Evolutionary conservation across 2,797 vertebrate species (phyloP), one percentile per base, ranked within the genome.

Genomic region (Meda fulgida): DNA sequence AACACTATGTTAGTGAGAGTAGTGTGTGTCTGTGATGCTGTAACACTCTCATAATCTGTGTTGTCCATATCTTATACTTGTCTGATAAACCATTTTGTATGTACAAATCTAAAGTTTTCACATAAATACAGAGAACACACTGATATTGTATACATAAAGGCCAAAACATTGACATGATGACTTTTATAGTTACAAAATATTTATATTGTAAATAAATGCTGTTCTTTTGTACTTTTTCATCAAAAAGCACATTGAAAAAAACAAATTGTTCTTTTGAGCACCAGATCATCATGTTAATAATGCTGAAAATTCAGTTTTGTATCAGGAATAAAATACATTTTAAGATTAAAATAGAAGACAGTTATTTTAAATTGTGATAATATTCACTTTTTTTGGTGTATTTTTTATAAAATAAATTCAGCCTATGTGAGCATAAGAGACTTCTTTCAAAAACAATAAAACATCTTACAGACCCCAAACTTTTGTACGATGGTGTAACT

Each of bases 1-100:
- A 89, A 70, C 87, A 70, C 51, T 53, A 14, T 29, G 81, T 70
- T 14, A 29, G 34, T 10, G 36, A 34, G 18, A 83, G 43, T 53
- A 43, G 67, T 65, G 19, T 73, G n/a, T 29, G 53, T 23, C 19
- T 72, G 76, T 38, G 23, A 48, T 18, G 46, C 31, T 26, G 65
- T 69, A 36, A 7, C 21, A n/a, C 73, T 70, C 60, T 70, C 60
- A 66, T 63, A 65, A 21, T 29, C n/a, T 65, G 38, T 7, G 1
- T 34, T 65, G 29, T 13, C 3, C n/a, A 18, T 16, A 4, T 75
- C 10, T 66, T 29, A 63, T 14, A 29, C 58, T 29, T 13, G 4
- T 26, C 55, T 60, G 58, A 66, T 23, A 66, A 53, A 69, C 2
- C 23, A 14, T 66, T 23, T 21, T 66, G 18, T 65, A 7, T 13